phyloP scores from a whole-genome alignment of 2,113 vertebrate genomes.

The Silurus glanis region DNA sequence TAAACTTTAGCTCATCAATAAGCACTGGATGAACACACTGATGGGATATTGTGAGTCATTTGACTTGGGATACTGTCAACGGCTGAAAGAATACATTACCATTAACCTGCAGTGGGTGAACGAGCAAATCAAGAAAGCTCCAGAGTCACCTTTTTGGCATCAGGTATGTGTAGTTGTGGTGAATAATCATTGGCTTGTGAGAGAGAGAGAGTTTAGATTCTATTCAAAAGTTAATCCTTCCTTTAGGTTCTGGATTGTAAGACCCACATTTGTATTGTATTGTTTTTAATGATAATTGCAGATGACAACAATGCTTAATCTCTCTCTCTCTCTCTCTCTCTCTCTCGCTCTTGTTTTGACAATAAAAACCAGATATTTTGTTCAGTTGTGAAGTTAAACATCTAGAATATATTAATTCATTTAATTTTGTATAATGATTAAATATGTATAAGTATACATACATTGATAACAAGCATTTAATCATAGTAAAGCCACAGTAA shows the following conservation, averaged over 20 bases:
- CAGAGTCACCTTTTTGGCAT: constrained; percentile 81
- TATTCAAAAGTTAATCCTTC: background rate
- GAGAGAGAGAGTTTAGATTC: background rate
- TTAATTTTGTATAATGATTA: too few relatives aligned
- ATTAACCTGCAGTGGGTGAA: constrained; percentile 86
- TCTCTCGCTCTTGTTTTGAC: too few relatives aligned
- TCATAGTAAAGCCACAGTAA: too few relatives aligned
- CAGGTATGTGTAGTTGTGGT: constrained; percentile 75
- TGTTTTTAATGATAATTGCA: too few relatives aligned
- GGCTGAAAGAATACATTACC: constrained; percentile 81
- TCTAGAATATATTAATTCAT: too few relatives aligned
- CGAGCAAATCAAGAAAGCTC: constrained; percentile 69
- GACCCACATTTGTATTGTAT: background rate
- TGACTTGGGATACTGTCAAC: constrained; percentile 79
- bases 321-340: too few relatives aligned
- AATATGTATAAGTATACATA: too few relatives aligned
- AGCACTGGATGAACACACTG: constrained; percentile 97
- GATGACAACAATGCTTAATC: too few relatives aligned
- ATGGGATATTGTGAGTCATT: constrained; percentile 86
- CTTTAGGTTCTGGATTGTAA: background rate
- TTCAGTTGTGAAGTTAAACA: too few relatives aligned
- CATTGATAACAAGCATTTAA: too few relatives aligned
- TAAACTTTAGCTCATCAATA: constrained; percentile 83
- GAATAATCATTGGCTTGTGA: background rate
- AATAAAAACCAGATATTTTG: too few relatives aligned